phyloP scores from a whole-genome alignment of 2,113 vertebrate species.

The Paratilapia polleni region DNA sequence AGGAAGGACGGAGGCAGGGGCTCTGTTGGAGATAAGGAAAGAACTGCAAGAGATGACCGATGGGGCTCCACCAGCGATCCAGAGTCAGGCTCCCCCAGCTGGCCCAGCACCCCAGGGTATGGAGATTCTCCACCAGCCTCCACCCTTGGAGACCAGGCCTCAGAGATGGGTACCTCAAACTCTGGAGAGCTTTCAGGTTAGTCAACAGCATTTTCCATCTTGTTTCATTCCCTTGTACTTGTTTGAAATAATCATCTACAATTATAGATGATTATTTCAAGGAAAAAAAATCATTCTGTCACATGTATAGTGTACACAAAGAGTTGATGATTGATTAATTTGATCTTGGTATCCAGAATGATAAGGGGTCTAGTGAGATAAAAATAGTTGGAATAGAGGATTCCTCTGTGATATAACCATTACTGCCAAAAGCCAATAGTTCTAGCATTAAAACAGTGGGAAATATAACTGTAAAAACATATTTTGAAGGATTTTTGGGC shows the following conservation, averaged over 20 bases:
- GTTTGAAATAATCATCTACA: background rate
- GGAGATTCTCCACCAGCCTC: slow-evolving; percentile 85
- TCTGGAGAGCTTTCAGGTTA: slow-evolving; percentile 65
- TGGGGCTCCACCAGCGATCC: slow-evolving; percentile 88
- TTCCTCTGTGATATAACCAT: background rate
- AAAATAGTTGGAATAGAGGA: too few species aligned
- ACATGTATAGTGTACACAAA: background rate
- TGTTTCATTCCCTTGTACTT: background rate
- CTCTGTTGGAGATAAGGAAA: slow-evolving; percentile 73
- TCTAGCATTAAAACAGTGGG: background rate
- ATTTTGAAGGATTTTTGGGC: background rate
- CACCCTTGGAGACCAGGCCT: slow-evolving; percentile 83
- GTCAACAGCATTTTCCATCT: background rate
- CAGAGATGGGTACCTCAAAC: slow-evolving; percentile 78
- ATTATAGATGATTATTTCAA: background rate
- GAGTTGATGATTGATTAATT: background rate
- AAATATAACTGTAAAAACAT: background rate
- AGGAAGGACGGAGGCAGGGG: slow-evolving; percentile 83
- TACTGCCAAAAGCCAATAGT: background rate
- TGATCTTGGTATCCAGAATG: background rate
- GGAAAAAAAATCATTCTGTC: too few species aligned
- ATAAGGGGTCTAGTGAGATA: background rate
- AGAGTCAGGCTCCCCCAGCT: slow-evolving; percentile 86
- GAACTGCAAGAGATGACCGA: slow-evolving; percentile 61
- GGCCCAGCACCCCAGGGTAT: slow-evolving; percentile 88